Evolutionary conservation across 2,888 invertebrate species (phyloP), one percentile per base, ranked within the genome.

Genomic region (Trilocha varians): DNA sequence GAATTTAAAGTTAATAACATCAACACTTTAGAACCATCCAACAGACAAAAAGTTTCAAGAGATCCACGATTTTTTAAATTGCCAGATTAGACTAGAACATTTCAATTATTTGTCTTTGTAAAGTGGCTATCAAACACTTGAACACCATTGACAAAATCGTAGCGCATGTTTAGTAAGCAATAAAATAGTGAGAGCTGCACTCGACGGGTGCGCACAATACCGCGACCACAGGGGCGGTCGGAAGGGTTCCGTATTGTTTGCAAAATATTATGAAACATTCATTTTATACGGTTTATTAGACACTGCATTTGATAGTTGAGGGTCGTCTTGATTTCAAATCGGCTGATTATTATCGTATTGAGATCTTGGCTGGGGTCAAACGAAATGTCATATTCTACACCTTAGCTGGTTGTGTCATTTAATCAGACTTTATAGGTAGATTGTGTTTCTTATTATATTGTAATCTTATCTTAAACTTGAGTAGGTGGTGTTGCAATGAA

Each of bases 231-330:
- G 61, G 70, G 65, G 64, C 55, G 55, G 51, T 40, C 55, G 55
- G 74, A 72, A 75, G 78, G 78, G 80, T 71, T 65, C 74, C 61
- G 57, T 56, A 76, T 84, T 85, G 85, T 85, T 85, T 83, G 83
- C 82, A 76, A 83, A 84, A 85, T 84, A 85, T 85, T 85, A 70
- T 85, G 85, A 84, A 84, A 80, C 78, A 78, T 59, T 77, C 77
- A 83, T 83, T 85, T 82, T 76, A 82, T 80, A 84, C 84, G 84
- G 69, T 66, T 57, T 82, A 83, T 85, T 85, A 84, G 75, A 62
- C 55, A 58, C 72, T 84, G 84, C 78, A 62, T 74, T 78, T 84
- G 83, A 83, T 80, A 71, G 76, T 57, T 62, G 63, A 68, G 83
- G 80, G 74, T 61, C 67, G 71, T 82, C 83, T 80, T 78, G 60